phyloP scores from a whole-genome alignment of 2,113 vertebrate species.

The Ailuropoda melanoleuca region DNA sequence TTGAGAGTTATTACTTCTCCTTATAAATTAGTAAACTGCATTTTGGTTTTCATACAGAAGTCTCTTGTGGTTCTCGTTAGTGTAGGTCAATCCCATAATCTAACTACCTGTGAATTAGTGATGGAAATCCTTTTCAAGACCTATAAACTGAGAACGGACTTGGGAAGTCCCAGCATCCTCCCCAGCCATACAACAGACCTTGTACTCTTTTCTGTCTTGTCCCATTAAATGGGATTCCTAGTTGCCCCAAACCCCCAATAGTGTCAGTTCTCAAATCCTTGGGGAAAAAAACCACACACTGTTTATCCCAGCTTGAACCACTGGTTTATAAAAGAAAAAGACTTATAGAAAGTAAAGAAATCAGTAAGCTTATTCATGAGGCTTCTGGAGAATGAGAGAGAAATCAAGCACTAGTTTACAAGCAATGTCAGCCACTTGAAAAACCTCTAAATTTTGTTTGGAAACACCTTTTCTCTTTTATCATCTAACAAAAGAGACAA shows the following conservation, averaged over 20 bases:
- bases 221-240: neutral
- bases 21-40: constrained; percentile 16
- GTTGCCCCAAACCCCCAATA: neutral
- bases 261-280: neutral
- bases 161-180: neutral
- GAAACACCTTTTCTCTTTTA: neutral
- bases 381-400: neutral
- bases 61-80: neutral
- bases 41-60: constrained; percentile 19
- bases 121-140: neutral
- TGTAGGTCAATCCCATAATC: neutral
- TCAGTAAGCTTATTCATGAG: neutral
- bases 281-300: neutral
- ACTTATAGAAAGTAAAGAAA: neutral
- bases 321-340: neutral
- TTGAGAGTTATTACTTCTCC: constrained; percentile 14
- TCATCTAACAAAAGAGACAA: neutral
- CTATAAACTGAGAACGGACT: neutral
- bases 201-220: neutral
- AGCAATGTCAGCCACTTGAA: neutral
- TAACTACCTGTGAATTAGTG: neutral
- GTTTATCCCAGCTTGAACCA: neutral
- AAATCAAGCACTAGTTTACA: constrained; percentile 6
- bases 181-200: neutral
- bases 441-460: neutral